phyloP scores from a whole-genome alignment of 1,140 invertebrate genomes.

The Nasonia giraulti region DNA sequence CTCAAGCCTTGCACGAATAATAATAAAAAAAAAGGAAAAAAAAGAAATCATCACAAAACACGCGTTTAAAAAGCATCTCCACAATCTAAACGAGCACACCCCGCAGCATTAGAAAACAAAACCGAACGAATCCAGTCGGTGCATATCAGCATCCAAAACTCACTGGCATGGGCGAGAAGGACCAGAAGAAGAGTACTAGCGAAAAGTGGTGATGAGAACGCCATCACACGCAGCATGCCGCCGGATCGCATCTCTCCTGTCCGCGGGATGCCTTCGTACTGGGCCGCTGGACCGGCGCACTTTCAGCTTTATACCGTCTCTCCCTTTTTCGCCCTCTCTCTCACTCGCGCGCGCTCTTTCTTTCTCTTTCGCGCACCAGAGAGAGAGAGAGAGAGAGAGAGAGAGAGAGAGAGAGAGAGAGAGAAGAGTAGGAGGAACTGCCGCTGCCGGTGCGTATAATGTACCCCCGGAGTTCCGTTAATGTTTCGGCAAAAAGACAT shows the following conservation, averaged over 20 bases:
- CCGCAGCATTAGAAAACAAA: too few relatives aligned
- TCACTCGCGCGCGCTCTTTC: conserved; percentile 35
- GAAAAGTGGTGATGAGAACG: conserved; percentile 24
- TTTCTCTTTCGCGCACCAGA: conserved; percentile 40
- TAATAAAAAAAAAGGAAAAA: too few relatives aligned
- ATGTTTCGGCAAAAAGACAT: conserved; percentile 30
- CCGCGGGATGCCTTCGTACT: conserved; percentile 64
- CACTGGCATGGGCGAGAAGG: conserved; percentile 64
- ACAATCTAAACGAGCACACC: too few relatives aligned
- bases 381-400: conserved; percentile 43
- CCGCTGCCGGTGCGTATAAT: neutral
- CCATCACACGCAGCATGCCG: conserved; percentile 67
- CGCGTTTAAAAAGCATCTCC: too few relatives aligned
- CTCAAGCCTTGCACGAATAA: too few relatives aligned
- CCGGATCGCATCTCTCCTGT: conserved; percentile 66
- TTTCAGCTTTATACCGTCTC: conserved; percentile 70
- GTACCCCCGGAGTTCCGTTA: conserved; percentile 38
- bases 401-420: neutral
- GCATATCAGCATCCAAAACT: conserved; percentile 53
- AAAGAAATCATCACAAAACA: too few relatives aligned
- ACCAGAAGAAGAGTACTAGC: conserved; percentile 34
- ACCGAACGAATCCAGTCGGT: too few relatives aligned
- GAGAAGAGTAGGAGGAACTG: conserved; percentile 51
- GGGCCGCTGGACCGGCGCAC: conserved; percentile 66
- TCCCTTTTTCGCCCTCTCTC: conserved; percentile 41